Conservation (phyloP, 2,888 invertebrate species). For the Scrobipalpa costella region DNA sequence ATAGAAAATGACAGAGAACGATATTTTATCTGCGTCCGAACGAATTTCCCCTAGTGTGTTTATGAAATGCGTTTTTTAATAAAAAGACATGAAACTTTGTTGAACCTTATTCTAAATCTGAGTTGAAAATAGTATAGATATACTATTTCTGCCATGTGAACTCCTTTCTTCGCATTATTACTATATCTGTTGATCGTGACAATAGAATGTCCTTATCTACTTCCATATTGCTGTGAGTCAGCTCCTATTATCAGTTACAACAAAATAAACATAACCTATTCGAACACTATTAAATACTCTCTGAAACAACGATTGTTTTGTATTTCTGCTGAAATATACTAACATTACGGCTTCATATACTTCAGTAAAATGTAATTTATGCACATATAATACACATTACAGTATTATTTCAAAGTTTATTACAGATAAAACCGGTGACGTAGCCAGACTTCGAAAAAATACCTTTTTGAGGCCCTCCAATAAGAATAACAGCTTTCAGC, state of each 20-base stretch:
- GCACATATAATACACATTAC: not conserved
- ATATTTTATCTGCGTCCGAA: too few species aligned
- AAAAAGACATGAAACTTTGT: too few species aligned
- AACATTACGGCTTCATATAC: not conserved
- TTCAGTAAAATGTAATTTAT: constrained; percentile 18
- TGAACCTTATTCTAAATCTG: too few species aligned
- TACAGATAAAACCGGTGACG: constrained; percentile 52
- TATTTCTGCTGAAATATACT: not conserved
- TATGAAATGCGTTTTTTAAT: too few species aligned
- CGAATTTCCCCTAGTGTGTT: too few species aligned
- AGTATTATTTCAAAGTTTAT: not conserved
- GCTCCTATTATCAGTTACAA: not conserved
- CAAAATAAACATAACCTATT: constrained; percentile 20
- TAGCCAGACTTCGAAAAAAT: constrained; percentile 38
- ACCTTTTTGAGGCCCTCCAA: constrained; percentile 98
- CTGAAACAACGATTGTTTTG: not conserved
- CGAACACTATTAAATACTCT: not conserved
- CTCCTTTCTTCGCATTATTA: not conserved
- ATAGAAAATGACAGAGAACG: too few species aligned
- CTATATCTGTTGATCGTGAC: not conserved
- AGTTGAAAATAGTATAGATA: too few species aligned
- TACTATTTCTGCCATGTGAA: not conserved
- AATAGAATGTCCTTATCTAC: not conserved
- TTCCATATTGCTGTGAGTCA: not conserved
- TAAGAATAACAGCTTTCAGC: constrained; percentile 93